A percentile compares a stretch with the other conserved stretches of the same genome.
These are phyloP conservation scores for Formica selysi DNA, from an alignment of 1,140 invertebrate genomes.

Conservation along the genomic window DNA sequence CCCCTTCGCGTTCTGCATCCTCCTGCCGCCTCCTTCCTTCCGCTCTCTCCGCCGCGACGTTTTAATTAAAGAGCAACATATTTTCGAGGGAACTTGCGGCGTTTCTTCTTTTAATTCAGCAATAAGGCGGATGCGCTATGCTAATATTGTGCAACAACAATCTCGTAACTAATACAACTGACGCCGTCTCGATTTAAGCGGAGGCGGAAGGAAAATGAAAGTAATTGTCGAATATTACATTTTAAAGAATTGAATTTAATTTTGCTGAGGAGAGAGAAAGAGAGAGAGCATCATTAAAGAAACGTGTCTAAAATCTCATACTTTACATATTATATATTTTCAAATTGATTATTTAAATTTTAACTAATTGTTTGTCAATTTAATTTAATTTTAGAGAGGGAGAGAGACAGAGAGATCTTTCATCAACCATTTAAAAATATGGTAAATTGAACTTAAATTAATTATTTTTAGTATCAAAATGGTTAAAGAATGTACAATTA, in stretches of 20 bases:
- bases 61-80: constrained; percentile 70
- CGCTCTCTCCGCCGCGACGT: constrained; percentile 44
- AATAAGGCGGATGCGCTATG: background rate
- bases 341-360: background rate
- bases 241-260: background rate
- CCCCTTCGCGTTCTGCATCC: constrained; percentile 26
- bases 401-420: background rate
- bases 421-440: background rate
- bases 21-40: background rate
- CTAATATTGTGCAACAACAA: constrained; percentile 42
- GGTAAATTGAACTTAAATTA: background rate
- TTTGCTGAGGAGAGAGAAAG: background rate
- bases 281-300: background rate
- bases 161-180: constrained; percentile 23
- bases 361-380: background rate
- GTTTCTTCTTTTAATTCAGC: constrained; percentile 49
- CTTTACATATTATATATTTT: background rate
- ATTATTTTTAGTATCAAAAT: background rate
- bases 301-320: background rate
- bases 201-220: background rate
- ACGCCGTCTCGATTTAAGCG: background rate
- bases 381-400: background rate
- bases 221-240: background rate
- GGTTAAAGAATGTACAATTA: background rate
- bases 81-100: constrained; percentile 42